A percentile compares a stretch with the other conserved stretches of the same genome.
These are phyloP conservation scores for Erythrocercus mccallii DNA, from an alignment of 2,113 vertebrate species.

Conservation along the genomic window DNA sequence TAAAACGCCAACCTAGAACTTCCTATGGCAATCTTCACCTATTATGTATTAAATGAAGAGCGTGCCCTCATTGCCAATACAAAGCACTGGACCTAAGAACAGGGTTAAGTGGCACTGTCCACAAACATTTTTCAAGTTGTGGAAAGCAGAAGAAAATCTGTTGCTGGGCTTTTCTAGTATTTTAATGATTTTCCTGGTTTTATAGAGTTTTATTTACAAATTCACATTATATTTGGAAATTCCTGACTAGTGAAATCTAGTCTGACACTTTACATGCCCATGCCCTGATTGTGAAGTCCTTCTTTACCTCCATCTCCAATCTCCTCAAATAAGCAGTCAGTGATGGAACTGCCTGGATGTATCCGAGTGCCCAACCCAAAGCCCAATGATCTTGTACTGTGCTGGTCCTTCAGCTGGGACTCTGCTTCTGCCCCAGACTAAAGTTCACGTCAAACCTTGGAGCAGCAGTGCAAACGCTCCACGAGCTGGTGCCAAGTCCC, in stretches of 20 bases:
- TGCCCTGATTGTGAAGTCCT: not conserved
- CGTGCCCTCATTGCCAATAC: not conserved
- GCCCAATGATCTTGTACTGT: fast-evolving
- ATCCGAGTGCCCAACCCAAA: fast-evolving
- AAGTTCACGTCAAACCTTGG: not conserved
- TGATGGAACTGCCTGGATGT: not conserved
- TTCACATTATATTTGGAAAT: not conserved
- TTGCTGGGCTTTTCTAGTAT: not conserved
- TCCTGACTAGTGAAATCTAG: not conserved
- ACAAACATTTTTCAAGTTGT: not conserved
- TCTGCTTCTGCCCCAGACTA: not conserved
- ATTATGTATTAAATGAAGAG: not conserved
- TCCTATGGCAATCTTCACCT: not conserved
- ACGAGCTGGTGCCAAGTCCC: not conserved
- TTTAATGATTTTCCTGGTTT: not conserved
- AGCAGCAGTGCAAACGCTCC: fast-evolving
- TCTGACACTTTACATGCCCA: not conserved
- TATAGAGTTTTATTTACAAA: not conserved
- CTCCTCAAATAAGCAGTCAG: not conserved
- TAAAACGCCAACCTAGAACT: not conserved
- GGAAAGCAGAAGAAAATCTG: not conserved
- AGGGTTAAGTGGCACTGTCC: not conserved
- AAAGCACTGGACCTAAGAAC: not conserved
- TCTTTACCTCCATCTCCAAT: not conserved
- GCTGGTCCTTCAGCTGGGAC: not conserved